Evolutionary conservation across 2,888 invertebrate species (phyloP).

Genomic region (Drosophila cognata): DNA sequence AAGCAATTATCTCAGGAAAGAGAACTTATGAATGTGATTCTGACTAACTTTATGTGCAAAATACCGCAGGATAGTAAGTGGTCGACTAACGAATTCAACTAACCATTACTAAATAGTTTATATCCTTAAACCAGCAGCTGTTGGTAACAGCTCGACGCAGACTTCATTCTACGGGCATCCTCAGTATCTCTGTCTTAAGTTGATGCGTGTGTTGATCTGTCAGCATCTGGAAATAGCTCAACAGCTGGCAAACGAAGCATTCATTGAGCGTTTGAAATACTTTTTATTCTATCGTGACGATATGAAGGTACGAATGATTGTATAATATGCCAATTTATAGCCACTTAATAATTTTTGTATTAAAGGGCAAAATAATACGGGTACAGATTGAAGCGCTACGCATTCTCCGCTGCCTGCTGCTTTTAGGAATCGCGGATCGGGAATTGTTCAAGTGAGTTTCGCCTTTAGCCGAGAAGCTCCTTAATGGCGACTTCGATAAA

Average conservation of each 20-base stretch:
- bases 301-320: conserved; percentile 73
- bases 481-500: conserved; percentile 49
- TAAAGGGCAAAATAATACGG: conserved; percentile 82
- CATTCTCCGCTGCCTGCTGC: conserved; percentile 79
- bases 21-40: conserved; percentile 88
- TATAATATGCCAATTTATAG: background rate
- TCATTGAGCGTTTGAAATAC: conserved; percentile 76
- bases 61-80: conserved; percentile 68
- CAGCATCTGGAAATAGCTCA: conserved; percentile 84
- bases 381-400: conserved; percentile 88
- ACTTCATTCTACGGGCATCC: conserved; percentile 88
- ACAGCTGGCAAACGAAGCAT: conserved; percentile 64
- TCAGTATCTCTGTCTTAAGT: conserved; percentile 89
- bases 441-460: conserved; percentile 80
- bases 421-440: conserved; percentile 76
- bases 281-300: conserved; percentile 81
- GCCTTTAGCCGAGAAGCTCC: conserved; percentile 40
- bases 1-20: conserved; percentile 88
- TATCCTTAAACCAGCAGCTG: conserved; percentile 45
- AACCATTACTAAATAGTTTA: too few species aligned
- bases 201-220: conserved; percentile 89
- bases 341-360: conserved; percentile 15
- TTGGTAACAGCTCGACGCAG: conserved; percentile 15
- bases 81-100: conserved; percentile 46
- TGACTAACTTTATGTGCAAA: conserved; percentile 86